Percentiles rank a stretch among this genome's conserved stretches.
phyloP scores from a whole-genome alignment of 2,888 invertebrate genomes.

The Oscheius sp. region DNA sequence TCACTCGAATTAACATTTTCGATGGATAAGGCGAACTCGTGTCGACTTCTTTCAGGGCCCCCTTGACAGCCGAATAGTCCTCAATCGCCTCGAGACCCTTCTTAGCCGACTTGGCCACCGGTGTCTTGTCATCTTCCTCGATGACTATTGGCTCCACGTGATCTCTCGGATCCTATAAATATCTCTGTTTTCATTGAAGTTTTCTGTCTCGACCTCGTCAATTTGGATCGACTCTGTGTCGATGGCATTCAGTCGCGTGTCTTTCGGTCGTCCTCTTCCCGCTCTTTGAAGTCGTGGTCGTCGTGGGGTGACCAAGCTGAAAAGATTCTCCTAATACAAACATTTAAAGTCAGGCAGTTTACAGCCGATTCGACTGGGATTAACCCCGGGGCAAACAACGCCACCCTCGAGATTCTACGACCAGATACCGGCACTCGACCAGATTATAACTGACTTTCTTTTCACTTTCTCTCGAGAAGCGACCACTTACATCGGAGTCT shows the following conservation, averaged over 20 bases:
- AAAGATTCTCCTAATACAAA: conserved; percentile 6
- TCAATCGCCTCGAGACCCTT: conserved; percentile 40
- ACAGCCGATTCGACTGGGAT: neutral
- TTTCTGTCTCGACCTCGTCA: conserved; percentile 17
- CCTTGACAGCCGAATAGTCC: conserved; percentile 46
- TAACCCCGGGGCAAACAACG: conserved; percentile 1
- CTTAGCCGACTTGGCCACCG: conserved; percentile 36
- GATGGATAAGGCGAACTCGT: conserved; percentile 58
- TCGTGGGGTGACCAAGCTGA: conserved; percentile 41
- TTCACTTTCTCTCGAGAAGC: neutral
- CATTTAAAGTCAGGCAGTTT: conserved; percentile 4
- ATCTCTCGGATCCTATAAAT: conserved; percentile 34
- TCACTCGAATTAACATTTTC: conserved; percentile 62
- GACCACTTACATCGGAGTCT: conserved; percentile 28
- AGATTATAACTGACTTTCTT: neutral
- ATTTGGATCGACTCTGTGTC: conserved; percentile 17
- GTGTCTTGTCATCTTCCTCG: conserved; percentile 30
- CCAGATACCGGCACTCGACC: neutral
- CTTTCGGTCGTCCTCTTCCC: conserved; percentile 40
- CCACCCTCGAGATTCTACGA: neutral
- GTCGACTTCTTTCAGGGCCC: conserved; percentile 46
- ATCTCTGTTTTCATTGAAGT: neutral
- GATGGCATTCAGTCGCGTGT: conserved; percentile 22
- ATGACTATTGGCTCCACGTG: conserved; percentile 21
- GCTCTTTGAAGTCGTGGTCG: conserved; percentile 41